Percentiles rank a stretch among this genome's conserved stretches.
phyloP scores from a whole-genome alignment of 2,797 vertebrate genomes.

The Clarias pachynema region DNA sequence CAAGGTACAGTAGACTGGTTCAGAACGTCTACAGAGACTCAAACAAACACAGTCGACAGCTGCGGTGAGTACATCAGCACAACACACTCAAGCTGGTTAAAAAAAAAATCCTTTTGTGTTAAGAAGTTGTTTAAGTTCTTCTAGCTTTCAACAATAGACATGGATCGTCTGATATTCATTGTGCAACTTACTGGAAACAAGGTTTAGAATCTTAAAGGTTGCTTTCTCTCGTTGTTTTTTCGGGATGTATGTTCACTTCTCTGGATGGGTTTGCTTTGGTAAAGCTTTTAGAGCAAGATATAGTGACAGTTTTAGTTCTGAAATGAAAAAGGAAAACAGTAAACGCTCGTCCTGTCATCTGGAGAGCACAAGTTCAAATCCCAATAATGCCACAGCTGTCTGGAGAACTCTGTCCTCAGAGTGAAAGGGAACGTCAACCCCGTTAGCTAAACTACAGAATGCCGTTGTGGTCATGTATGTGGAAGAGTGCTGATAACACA shows the following conservation, averaged over 20 bases:
- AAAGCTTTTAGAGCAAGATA: neutral
- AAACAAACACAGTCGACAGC: neutral
- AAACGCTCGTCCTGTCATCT: neutral
- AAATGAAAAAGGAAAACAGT: too few species aligned
- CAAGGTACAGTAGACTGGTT: neutral
- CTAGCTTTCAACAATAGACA: neutral
- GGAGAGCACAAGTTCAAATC: neutral
- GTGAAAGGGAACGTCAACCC: neutral
- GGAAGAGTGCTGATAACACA: neutral
- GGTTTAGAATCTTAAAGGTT: neutral
- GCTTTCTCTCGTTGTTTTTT: too few species aligned
- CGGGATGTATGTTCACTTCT: neutral
- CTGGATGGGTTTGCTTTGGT: neutral
- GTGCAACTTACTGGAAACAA: neutral
- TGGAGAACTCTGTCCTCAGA: neutral
- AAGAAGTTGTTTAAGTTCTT: neutral
- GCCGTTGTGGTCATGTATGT: neutral
- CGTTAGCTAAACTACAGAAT: neutral
- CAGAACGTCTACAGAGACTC: neutral
- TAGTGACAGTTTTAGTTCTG: neutral
- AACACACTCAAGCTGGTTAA: neutral
- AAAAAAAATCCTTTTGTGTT: neutral
- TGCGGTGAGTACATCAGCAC: too few species aligned
- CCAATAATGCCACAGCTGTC: neutral
- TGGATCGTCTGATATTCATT: neutral